Conservation (phyloP, 2,113 vertebrate genomes). For the Antennarius striatus region DNA sequence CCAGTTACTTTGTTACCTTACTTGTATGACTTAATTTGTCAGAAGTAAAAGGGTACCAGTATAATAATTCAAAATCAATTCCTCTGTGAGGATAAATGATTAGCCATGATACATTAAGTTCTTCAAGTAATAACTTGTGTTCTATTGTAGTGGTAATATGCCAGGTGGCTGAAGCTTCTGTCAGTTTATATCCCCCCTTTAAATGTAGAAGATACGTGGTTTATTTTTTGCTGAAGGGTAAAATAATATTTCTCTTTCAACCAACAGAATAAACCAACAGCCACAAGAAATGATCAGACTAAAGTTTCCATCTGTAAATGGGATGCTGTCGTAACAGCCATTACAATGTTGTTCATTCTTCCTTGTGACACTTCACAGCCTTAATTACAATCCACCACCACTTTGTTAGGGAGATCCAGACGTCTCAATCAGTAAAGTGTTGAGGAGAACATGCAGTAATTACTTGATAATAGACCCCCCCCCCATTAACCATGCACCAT, state of each 20-base stretch:
- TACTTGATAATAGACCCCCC: constrained; percentile 67
- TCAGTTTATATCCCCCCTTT: constrained; percentile 4
- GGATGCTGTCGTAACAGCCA: constrained; percentile 33
- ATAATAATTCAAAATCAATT: no score
- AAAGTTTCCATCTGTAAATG: constrained; percentile 32
- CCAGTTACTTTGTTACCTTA: no score
- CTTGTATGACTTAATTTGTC: no score
- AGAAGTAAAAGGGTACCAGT: background rate
- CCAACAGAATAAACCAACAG: background rate
- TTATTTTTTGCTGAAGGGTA: constrained; percentile 17
- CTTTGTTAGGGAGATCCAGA: constrained; percentile 52
- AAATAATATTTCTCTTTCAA: constrained; percentile 3
- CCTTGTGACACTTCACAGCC: constrained; percentile 50
- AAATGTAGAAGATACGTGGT: constrained; percentile 18
- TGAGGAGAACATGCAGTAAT: constrained; percentile 68
- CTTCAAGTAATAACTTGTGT: constrained; percentile 19
- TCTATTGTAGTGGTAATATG: background rate
- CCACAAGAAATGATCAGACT: constrained; percentile 21
- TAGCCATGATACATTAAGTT: background rate
- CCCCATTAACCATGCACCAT: constrained; percentile 62
- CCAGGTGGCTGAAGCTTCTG: background rate
- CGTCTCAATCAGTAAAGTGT: constrained; percentile 52
- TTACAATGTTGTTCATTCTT: constrained; percentile 56
- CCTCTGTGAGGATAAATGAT: constrained; percentile 20
- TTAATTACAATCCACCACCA: constrained; percentile 57